Conservation (phyloP, 2,113 vertebrate genomes). For the Antechinus flavipes region DNA sequence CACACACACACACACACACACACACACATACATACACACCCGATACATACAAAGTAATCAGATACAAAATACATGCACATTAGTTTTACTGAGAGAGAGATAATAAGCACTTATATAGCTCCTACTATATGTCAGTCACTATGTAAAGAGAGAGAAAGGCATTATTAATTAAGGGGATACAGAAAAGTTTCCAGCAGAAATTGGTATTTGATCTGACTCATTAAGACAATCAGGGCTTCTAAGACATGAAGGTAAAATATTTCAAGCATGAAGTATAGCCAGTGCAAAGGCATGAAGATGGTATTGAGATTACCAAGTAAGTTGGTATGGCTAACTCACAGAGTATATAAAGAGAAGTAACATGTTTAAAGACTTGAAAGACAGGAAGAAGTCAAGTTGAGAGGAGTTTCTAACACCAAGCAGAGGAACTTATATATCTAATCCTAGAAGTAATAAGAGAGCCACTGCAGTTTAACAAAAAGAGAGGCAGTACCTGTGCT, state of each 20-base stretch:
- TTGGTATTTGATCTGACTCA: not conserved
- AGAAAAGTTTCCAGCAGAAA: not conserved
- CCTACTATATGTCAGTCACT: not conserved
- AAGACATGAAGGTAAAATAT: not conserved
- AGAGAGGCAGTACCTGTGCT: not conserved
- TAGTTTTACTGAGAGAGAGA: not conserved
- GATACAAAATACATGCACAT: not conserved
- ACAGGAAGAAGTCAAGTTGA: not conserved
- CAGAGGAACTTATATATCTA: not conserved
- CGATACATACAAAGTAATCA: not conserved
- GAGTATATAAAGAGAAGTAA: not conserved
- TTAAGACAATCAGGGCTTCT: not conserved
- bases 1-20: not conserved
- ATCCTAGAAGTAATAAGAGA: not conserved
- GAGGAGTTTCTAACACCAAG: not conserved
- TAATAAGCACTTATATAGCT: not conserved
- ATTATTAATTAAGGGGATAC: not conserved
- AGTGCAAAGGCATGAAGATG: not conserved
- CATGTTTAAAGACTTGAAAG: not conserved
- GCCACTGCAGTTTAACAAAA: not conserved
- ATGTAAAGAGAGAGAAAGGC: not conserved
- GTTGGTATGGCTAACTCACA: not conserved
- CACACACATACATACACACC: not conserved
- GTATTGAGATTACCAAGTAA: not conserved
- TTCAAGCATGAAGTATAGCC: not conserved